Evolutionary conservation across 2,888 invertebrate genomes (phyloP).

Genomic region (Hirtodrosophila alboralis): DNA sequence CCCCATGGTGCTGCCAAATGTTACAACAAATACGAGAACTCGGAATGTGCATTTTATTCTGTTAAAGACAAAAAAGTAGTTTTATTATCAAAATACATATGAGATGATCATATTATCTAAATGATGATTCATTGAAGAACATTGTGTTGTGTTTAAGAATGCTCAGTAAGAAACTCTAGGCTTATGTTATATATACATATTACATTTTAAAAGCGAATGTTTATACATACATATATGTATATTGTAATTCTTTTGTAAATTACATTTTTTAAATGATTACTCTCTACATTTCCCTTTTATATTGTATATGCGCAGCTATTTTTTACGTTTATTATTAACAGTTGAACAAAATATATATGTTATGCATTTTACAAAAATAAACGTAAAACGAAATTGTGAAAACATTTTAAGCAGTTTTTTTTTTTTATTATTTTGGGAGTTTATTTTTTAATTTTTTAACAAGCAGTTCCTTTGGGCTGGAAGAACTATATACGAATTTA

Average conservation of each 20-base stretch:
- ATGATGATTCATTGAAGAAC: constrained; percentile 37
- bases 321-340: constrained; percentile 65
- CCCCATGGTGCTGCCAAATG: constrained; percentile 61
- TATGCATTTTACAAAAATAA: constrained; percentile 71
- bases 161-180: constrained; percentile 56
- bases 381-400: constrained; percentile 47
- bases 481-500: too few species aligned
- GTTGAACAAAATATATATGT: constrained; percentile 67
- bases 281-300: constrained; percentile 56
- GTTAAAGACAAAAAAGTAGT: constrained; percentile 48
- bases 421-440: too few species aligned
- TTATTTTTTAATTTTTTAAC: too few species aligned
- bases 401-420: neutral
- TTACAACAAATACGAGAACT: constrained; percentile 34
- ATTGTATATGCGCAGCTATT: constrained; percentile 58
- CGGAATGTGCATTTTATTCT: constrained; percentile 57
- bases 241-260: constrained; percentile 77
- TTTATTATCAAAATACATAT: constrained; percentile 60
- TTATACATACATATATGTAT: constrained; percentile 32
- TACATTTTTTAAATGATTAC: constrained; percentile 57
- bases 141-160: constrained; percentile 65
- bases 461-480: too few species aligned
- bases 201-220: constrained; percentile 30
- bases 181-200: constrained; percentile 42
- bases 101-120: constrained; percentile 31